A percentile compares a stretch with the other conserved stretches of the same genome.
Evolutionary conservation across 1,140 invertebrate species (phyloP).

Genomic region (Trichomalopsis sarcophagae): DNA sequence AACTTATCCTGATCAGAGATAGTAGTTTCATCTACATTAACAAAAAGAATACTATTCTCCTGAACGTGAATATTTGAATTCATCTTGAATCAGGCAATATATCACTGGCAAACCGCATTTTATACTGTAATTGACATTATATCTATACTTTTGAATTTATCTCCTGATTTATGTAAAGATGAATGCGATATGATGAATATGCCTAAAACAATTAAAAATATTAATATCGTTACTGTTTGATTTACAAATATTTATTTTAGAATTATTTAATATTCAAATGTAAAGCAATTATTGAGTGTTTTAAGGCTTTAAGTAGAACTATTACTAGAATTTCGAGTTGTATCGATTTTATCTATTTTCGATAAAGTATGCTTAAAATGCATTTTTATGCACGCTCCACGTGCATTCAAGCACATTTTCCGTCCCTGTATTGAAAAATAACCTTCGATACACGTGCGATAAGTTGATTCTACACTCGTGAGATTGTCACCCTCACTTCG

Average conservation of each 20-base stretch:
- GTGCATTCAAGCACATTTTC: no score
- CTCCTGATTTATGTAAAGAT: not conserved
- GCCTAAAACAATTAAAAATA: not conserved
- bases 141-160: not conserved
- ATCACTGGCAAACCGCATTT: not conserved
- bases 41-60: not conserved
- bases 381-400: no score
- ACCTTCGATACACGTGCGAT: no score
- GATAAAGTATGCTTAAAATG: no score
- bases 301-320: no score
- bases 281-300: no score
- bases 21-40: conserved; percentile 5
- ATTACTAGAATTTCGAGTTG: no score
- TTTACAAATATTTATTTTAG: not conserved
- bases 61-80: not conserved
- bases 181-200: not conserved
- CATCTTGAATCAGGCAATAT: not conserved
- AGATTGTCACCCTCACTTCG: no score
- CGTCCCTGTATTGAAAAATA: no score
- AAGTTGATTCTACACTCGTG: no score
- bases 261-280: no score
- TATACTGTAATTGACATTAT: not conserved
- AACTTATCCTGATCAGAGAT: not conserved
- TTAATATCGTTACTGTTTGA: not conserved
- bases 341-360: no score